Conservation (phyloP, 2,888 invertebrate species). For the Heteromyza rotundicornis region DNA sequence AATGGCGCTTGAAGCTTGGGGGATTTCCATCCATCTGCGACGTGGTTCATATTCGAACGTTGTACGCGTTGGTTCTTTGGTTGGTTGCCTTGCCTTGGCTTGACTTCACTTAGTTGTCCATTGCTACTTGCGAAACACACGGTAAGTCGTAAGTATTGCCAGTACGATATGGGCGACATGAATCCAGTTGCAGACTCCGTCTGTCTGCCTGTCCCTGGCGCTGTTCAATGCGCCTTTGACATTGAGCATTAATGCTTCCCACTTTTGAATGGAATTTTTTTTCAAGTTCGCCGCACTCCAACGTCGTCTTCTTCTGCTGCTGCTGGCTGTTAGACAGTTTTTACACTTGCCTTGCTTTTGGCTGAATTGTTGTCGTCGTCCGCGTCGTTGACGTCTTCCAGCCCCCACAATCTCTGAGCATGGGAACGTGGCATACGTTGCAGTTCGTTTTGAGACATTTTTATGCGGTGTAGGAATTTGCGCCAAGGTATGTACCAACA, state of each 20-base stretch:
- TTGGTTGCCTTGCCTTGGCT: neutral
- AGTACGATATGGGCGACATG: no score
- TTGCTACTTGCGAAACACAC: no score
- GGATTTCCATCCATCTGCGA: neutral
- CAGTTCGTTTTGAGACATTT: no score
- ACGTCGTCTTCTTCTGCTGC: neutral
- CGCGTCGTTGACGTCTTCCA: no score
- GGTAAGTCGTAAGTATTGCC: no score
- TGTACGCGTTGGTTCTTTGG: neutral
- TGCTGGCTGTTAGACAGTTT: neutral
- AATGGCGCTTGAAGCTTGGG: neutral
- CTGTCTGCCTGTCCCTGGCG: conserved; percentile 2
- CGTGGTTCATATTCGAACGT: neutral
- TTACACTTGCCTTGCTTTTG: neutral
- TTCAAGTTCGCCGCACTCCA: neutral
- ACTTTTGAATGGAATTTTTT: neutral
- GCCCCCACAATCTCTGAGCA: no score
- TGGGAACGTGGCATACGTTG: no score
- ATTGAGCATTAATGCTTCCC: neutral
- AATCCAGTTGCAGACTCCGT: conserved; percentile 1
- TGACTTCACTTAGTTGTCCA: neutral
- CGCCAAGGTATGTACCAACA: no score
- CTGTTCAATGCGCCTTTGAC: conserved; percentile 3
- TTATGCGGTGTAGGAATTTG: no score
- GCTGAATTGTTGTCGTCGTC: neutral